Base-by-base conservation (phyloP, 2,888 invertebrate species). In the Auanema sp. region DNA sequence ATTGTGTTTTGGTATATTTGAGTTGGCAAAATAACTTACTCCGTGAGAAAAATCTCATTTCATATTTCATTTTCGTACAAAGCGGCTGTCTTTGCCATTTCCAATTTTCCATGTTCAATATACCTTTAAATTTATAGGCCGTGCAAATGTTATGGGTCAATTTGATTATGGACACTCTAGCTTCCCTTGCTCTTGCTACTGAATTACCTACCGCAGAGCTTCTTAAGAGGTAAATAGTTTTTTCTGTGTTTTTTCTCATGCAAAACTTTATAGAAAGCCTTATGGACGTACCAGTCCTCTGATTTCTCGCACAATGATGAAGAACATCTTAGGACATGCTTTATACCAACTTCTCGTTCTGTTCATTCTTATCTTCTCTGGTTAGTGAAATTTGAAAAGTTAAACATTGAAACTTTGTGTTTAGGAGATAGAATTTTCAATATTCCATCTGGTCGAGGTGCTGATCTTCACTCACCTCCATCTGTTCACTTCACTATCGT, bases 401-500 rank as follows among this genome's bases (percentile, higher is more conserved):
- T 18, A 16, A 50, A 50, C 16, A 8, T 52, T 52, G 11, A 10
- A n/a, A 52, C 4, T 10, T 0, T 41, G 25, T 43, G 25, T 64
- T 68, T 71, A 41, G 91, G 94, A 86, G 86, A 87, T 79, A 84
- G 94, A 80, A 89, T 98, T 43, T 65, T 65, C 83, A 92, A 94
- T 88, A 95, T 98, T 86, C 93, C 93, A 76, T 90, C 91, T 66
- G 97, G 96, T 42, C 89, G 91, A 68, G 89, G 89, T 51, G 89
- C 90, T 73, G 88, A 89, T 67, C 86, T 90, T 44, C 89, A 89
- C 82, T 87, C 91, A 60, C 91, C 91, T 69, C 94, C 97, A 68
- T 90, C 93, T 52, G 91, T 93, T 87, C 98, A 98, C 88, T 98
- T 97, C 88, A 98, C 98, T 60, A 91, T 98, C 85, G 97, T 98